A percentile compares a stretch with the other conserved stretches of the same genome.
Conservation (phyloP, 2,113 vertebrate species). For the Pangasianodon hypophthalmus region DNA sequence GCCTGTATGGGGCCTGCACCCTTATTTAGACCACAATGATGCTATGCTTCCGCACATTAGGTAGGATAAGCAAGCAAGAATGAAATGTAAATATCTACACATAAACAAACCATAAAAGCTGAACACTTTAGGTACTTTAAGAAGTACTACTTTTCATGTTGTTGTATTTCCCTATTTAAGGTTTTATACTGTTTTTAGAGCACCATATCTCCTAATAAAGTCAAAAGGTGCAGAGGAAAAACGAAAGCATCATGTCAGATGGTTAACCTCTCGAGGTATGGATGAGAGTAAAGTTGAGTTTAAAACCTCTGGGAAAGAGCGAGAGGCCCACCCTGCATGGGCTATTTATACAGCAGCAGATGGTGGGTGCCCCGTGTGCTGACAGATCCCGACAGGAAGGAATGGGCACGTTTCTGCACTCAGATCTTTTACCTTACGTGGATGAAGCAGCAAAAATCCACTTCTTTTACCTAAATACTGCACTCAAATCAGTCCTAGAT, state of each 20-base stretch:
- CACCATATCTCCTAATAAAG: not conserved
- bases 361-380: slow-evolving; percentile 71
- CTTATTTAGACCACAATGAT: slow-evolving; percentile 56
- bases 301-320: slow-evolving; percentile 55
- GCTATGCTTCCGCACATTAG: not conserved
- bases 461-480: not conserved
- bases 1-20: slow-evolving; percentile 58
- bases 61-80: not conserved
- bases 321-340: slow-evolving; percentile 67
- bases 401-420: slow-evolving; percentile 72
- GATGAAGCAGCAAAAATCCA: not conserved
- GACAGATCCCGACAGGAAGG: slow-evolving; percentile 75
- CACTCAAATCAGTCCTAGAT: not conserved
- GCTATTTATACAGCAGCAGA: slow-evolving; percentile 79
- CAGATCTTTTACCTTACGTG: slow-evolving; percentile 59
- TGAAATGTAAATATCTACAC: not conserved
- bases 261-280: slow-evolving; percentile 3
- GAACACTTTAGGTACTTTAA: not conserved
- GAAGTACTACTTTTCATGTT: not conserved
- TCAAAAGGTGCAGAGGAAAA: not conserved
- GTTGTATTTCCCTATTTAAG: no score
- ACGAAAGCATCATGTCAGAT: not conserved
- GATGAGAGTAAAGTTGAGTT: not conserved
- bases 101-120: not conserved
- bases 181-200: not conserved